Evolutionary conservation across 2,797 vertebrate species (phyloP).

Genomic region (Enteromius trimaculatus): DNA sequence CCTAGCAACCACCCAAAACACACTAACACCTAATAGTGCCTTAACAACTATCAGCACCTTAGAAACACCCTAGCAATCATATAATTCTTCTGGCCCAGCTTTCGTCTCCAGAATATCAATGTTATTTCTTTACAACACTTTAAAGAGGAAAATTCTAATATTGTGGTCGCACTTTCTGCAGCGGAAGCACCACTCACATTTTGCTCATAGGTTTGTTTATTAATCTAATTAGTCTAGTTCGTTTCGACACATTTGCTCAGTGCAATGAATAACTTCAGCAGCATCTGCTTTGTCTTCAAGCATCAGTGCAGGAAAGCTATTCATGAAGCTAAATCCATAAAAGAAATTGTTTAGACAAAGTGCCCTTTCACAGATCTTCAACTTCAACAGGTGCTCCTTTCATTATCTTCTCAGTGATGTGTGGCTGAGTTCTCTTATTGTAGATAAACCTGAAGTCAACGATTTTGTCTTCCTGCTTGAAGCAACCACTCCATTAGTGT

Average conservation of each 20-base stretch:
- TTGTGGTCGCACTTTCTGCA: neutral
- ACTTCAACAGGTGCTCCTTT: slow-evolving; percentile 16
- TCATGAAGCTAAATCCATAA: slow-evolving; percentile 9
- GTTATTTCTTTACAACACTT: neutral
- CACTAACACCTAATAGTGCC: no score
- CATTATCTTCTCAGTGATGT: slow-evolving; percentile 34
- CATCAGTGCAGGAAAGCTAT: neutral
- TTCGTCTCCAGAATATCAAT: neutral
- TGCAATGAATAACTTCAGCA: neutral
- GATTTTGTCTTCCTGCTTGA: slow-evolving; percentile 16
- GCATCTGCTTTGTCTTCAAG: neutral
- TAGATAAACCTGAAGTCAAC: slow-evolving; percentile 28
- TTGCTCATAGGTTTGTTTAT: neutral
- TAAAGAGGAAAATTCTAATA: neutral
- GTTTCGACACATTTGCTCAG: neutral
- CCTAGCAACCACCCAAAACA: no score
- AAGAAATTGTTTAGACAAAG: neutral
- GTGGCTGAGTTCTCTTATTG: slow-evolving; percentile 10
- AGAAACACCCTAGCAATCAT: neutral
- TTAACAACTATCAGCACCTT: no score
- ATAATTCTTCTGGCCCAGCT: neutral
- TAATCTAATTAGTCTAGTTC: neutral
- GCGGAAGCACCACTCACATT: neutral
- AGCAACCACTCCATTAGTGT: slow-evolving; percentile 21
- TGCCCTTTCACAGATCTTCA: slow-evolving; percentile 25